Percentiles rank a stretch among this genome's conserved stretches.
Evolutionary conservation across 2,113 vertebrate species (phyloP).

Genomic region (Nymphicus hollandicus): DNA sequence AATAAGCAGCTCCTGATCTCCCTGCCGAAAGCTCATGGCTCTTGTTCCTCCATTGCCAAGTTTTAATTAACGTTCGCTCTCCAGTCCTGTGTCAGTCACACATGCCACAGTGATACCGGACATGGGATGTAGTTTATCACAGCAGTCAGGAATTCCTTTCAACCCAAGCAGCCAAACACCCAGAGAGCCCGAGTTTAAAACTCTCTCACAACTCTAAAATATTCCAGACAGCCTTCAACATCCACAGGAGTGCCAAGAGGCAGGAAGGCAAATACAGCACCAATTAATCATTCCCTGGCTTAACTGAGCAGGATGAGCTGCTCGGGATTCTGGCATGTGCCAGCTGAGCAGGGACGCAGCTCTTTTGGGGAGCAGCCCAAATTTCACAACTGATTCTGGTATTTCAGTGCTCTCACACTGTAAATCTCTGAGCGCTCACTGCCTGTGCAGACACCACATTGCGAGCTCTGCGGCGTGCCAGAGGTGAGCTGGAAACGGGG

Average conservation of each 20-base stretch:
- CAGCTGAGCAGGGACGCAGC: background rate
- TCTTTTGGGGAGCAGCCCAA: background rate
- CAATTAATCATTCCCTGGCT: background rate
- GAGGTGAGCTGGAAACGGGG: background rate
- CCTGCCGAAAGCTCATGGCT: background rate
- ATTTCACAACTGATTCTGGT: background rate
- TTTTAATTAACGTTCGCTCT: background rate
- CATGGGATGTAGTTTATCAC: background rate
- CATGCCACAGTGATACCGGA: background rate
- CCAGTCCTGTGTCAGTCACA: background rate
- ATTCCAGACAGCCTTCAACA: background rate
- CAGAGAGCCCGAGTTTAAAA: background rate
- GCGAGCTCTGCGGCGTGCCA: rapidly evolving
- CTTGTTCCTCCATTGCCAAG: background rate
- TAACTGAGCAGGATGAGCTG: background rate
- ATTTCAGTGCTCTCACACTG: background rate
- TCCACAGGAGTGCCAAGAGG: background rate
- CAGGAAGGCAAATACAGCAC: background rate
- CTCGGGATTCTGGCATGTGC: background rate
- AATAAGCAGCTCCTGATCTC: background rate
- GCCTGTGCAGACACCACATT: background rate
- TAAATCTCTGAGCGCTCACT: background rate
- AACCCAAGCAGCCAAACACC: background rate
- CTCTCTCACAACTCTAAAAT: background rate
- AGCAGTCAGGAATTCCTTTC: background rate